phyloP scores from a whole-genome alignment of 2,113 vertebrate species.

The Oenanthe oenanthe region DNA sequence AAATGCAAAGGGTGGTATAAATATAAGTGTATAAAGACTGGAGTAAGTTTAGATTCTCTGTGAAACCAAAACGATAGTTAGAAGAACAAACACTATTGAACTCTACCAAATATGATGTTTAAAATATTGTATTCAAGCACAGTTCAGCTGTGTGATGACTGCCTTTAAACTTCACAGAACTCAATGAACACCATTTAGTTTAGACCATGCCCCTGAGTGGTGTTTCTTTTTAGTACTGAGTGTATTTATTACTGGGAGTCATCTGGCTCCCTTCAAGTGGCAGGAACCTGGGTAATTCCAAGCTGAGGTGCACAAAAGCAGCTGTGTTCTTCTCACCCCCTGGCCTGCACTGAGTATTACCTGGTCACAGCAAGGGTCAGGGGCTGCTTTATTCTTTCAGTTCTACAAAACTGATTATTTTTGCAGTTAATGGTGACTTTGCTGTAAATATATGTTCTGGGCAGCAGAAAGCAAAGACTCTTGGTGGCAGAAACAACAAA shows the following conservation, averaged over 20 bases:
- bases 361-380: conserved; percentile 25
- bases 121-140: not conserved
- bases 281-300: not conserved
- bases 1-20: not conserved
- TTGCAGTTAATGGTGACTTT: conserved; percentile 31
- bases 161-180: not conserved
- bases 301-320: not conserved
- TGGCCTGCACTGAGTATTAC: not conserved
- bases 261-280: not conserved
- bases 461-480: conserved; percentile 32
- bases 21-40: not conserved
- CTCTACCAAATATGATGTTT: not conserved
- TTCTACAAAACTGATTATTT: conserved; percentile 46
- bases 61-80: not conserved
- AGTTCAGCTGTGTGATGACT: not conserved
- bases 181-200: not conserved
- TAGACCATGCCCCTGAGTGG: not conserved
- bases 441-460: conserved; percentile 52
- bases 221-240: not conserved
- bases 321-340: conserved; percentile 9
- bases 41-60: not conserved
- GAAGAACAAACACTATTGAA: not conserved
- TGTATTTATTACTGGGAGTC: not conserved
- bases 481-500: conserved; percentile 50
- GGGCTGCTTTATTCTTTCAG: conserved; percentile 9